Percentiles rank a stretch among this genome's conserved stretches.
Evolutionary conservation across 2,888 invertebrate genomes (phyloP).

Genomic region (Stenurella melanura): DNA sequence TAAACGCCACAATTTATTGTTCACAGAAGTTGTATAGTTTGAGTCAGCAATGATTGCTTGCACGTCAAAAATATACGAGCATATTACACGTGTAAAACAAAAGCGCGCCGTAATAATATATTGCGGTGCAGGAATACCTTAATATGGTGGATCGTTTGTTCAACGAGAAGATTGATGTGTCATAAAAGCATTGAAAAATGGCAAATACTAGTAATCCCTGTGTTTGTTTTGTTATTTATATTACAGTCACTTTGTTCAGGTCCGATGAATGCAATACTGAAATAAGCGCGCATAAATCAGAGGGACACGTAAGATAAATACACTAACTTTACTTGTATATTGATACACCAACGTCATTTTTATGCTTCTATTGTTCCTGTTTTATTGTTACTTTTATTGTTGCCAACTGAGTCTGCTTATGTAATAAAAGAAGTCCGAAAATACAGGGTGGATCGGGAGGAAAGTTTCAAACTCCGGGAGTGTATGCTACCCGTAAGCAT

Average conservation of each 20-base stretch:
- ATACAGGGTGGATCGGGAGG: too few species aligned
- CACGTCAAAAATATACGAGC: conserved; percentile 38
- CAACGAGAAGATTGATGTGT: conserved; percentile 38
- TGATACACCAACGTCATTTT: conserved; percentile 33
- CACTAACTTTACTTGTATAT: conserved; percentile 34
- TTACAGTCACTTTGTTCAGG: conserved; percentile 40
- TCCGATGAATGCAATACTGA: conserved; percentile 41
- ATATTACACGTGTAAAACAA: conserved; percentile 37
- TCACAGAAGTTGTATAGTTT: conserved; percentile 18
- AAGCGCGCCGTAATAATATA: conserved; percentile 30
- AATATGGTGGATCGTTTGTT: conserved; percentile 35
- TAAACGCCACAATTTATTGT: not conserved
- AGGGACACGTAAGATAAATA: conserved; percentile 39
- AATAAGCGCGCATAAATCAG: conserved; percentile 42
- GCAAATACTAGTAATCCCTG: conserved; percentile 42
- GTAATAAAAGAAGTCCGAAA: not conserved
- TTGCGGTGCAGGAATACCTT: conserved; percentile 35
- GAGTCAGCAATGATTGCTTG: conserved; percentile 21
- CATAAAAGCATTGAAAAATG: conserved; percentile 43
- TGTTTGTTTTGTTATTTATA: conserved; percentile 42
- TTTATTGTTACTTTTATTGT: conserved; percentile 35
- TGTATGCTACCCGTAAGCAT: too few species aligned
- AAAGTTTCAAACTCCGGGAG: too few species aligned
- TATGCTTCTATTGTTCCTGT: conserved; percentile 37
- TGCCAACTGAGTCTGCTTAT: conserved; percentile 4